Base-by-base conservation (phyloP, 2,113 vertebrate genomes). In the Xenotilapia leptura region DNA sequence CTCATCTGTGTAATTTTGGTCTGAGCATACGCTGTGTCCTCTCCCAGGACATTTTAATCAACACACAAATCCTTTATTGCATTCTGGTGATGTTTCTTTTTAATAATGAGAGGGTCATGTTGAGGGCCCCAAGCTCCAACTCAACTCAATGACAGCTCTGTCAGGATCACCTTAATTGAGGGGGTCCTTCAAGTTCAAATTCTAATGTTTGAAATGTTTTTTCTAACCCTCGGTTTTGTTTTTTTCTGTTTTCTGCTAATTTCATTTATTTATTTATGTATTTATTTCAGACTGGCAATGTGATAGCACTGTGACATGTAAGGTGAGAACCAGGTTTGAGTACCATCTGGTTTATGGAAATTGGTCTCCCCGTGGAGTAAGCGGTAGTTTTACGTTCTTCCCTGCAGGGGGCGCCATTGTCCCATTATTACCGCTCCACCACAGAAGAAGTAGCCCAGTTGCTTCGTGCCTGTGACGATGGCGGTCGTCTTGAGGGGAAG, bases 401-500 rank as follows among this genome's bases (percentile, higher is more conserved):
- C 68, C 80, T 53, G 12, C 4, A 13, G 80, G 70, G 7, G 80
- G 45, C 55, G 6, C 3, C 21, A 19, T 1, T 60, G 21, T 12
- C 6, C n/a, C 21, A 11, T 17, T n/a, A 19, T 17, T 53, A 40
- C 40, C 2, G 1, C 7, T 3, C 12, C 49, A 56, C 82, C 83
- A 75, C 68, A 55, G 92, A 90, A 92, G 92, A 84, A 92, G 70
- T 8, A 21, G 5, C 6, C 3, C 1, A 56, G 62, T 11, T 1
- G 11, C 40, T 87, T 21, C 10, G 21, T 49, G 6, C 4, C 17
- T 26, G 58, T 21, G 6, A 95, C 49, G 47, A 97, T 97, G 96
- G 96, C 96, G 83, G 94, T 94, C 86, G 87, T 90, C 83, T 83
- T 96, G 88, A 94, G 96, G 87, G 82, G 94, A 62, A 95, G 91